These are phyloP conservation scores for Episyrphus balteatus DNA, from an alignment of 1,140 invertebrate genomes.

Conservation along the genomic window DNA sequence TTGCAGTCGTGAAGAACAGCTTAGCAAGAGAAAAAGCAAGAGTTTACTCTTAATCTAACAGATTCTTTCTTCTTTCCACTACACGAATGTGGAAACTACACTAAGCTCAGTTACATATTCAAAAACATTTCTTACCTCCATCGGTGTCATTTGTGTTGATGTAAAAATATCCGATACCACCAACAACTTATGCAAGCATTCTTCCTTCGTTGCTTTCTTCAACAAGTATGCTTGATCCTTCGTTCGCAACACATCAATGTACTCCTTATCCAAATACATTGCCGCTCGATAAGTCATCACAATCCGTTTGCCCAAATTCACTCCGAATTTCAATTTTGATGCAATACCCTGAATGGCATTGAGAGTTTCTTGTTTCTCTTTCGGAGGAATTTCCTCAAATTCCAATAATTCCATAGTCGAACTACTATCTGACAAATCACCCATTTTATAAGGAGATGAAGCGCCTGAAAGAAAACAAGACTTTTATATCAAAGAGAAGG, in stretches of 20 bases:
- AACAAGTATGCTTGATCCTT: conserved; percentile 42
- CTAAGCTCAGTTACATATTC: background rate
- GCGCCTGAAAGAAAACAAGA: background rate
- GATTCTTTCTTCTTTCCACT: no score
- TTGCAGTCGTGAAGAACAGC: no score
- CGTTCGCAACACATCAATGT: conserved; percentile 41
- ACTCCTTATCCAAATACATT: conserved; percentile 42
- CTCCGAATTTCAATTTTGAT: conserved; percentile 39
- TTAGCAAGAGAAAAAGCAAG: no score
- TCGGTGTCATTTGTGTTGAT: conserved; percentile 38
- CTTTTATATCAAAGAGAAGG: no score
- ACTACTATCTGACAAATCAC: conserved; percentile 24
- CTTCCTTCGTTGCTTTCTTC: conserved; percentile 41
- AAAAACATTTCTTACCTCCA: conserved; percentile 13
- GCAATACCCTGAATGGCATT: conserved; percentile 31
- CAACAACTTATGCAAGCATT: conserved; percentile 43
- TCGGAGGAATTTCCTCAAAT: conserved; percentile 32
- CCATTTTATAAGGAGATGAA: background rate
- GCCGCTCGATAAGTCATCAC: conserved; percentile 44
- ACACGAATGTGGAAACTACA: no score
- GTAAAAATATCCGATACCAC: conserved; percentile 45
- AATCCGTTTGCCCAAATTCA: conserved; percentile 41
- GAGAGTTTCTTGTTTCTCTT: conserved; percentile 30
- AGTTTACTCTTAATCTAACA: no score
- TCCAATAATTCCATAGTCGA: conserved; percentile 29